Percentiles rank a stretch among this genome's conserved stretches.
Conservation (phyloP, 2,797 vertebrate species). For the Picus viridis region DNA sequence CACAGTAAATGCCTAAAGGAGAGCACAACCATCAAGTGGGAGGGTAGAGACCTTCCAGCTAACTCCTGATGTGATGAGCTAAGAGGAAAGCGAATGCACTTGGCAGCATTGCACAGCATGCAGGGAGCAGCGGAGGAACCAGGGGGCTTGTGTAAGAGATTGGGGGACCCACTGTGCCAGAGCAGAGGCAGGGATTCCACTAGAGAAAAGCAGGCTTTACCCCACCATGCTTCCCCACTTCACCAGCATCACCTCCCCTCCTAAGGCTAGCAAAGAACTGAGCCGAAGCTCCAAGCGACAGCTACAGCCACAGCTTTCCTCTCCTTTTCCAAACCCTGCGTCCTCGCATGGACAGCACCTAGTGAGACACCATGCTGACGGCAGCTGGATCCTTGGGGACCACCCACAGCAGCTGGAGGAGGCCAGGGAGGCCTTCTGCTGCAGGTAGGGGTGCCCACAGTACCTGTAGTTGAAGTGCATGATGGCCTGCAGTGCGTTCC, state of each 20-base stretch:
- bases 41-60: neutral
- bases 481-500: constrained; percentile 92
- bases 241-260: neutral
- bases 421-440: neutral
- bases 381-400: neutral
- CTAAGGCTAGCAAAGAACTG: neutral
- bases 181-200: neutral
- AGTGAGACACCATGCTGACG: rapidly evolving
- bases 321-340: neutral
- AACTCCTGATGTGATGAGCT: neutral
- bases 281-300: neutral
- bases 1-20: neutral
- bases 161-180: rapidly evolving
- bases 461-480: constrained; percentile 99
- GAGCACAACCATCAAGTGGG: rapidly evolving
- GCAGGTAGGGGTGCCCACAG: neutral
- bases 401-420: neutral
- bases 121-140: neutral
- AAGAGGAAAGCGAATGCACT: neutral
- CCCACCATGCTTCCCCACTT: neutral
- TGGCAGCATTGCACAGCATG: neutral
- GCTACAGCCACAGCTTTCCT: too few relatives aligned
- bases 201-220: neutral
- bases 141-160: neutral
- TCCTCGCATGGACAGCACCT: rapidly evolving